Conservation (phyloP, 37 sponge, comb jelly and placozoan species). For the Trichoplax adhaerens region DNA sequence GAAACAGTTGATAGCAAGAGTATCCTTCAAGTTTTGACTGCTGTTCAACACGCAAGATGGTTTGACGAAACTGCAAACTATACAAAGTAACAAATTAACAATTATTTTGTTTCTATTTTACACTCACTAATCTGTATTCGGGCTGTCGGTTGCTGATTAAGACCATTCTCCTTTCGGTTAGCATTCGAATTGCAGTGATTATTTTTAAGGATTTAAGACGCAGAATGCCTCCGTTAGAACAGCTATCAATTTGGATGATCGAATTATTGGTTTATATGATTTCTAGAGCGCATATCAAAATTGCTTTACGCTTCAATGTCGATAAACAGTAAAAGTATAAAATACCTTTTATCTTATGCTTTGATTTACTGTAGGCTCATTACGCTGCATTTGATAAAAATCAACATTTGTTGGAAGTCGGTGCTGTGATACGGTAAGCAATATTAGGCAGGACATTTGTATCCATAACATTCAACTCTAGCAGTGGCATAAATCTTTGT, state of each 20-base stretch:
- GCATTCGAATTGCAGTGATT: conserved; percentile 39
- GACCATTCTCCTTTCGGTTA: conserved; percentile 1
- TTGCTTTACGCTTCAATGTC: too few species aligned
- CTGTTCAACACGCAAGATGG: conserved; percentile 63
- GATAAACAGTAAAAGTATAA: too few species aligned
- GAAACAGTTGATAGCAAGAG: too few species aligned
- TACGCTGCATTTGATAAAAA: conserved; percentile 12
- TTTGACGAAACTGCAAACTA: conserved; percentile 55
- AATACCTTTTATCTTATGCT: not conserved
- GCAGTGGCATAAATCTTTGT: too few species aligned
- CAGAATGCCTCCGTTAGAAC: conserved; percentile 40
- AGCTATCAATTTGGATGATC: conserved; percentile 59
- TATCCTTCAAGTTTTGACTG: conserved; percentile 21
- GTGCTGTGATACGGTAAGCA: too few species aligned
- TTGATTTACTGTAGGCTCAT: conserved; percentile 5
- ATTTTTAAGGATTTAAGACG: conserved; percentile 57
- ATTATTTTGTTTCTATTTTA: not conserved
- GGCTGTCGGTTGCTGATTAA: not conserved
- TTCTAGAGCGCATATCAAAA: too few species aligned
- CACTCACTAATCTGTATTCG: not conserved
- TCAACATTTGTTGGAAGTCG: too few species aligned
- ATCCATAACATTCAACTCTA: too few species aligned
- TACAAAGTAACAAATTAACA: conserved; percentile 11
- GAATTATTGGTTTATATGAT: conserved; percentile 40
- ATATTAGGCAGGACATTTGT: too few species aligned